Evolutionary conservation across 1,140 invertebrate genomes (phyloP), one percentile per base, ranked within the genome.

Genomic region (Planococcus citri): DNA sequence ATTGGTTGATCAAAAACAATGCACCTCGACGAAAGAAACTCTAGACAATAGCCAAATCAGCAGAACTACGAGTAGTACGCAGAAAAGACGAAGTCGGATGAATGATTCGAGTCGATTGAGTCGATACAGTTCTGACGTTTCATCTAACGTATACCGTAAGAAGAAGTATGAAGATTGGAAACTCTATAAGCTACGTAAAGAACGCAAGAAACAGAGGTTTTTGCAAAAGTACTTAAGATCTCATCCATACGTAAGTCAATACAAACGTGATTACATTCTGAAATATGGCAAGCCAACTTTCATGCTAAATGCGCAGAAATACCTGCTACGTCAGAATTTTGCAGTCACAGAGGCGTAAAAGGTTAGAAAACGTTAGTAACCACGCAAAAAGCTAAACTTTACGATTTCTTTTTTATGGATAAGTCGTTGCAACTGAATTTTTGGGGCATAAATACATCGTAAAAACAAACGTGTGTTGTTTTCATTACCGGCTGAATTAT

Each of bases 401-500:
- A n/a, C n/a, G n/a, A n/a, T n/a, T n/a, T n/a, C n/a, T n/a, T n/a
- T n/a, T n/a, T n/a, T n/a, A n/a, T n/a, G n/a, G n/a, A n/a, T n/a
- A n/a, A n/a, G n/a, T n/a, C n/a, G n/a, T n/a, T n/a, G n/a, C n/a
- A n/a, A n/a, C n/a, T n/a, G n/a, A n/a, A n/a, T n/a, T n/a, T n/a
- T n/a, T n/a, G n/a, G n/a, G n/a, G n/a, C n/a, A n/a, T n/a, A n/a
- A n/a, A n/a, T n/a, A n/a, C n/a, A n/a, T n/a, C n/a, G n/a, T n/a
- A n/a, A n/a, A n/a, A n/a, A n/a, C n/a, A n/a, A n/a, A n/a, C n/a
- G n/a, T n/a, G n/a, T n/a, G n/a, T n/a, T n/a, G n/a, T n/a, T n/a
- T n/a, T n/a, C n/a, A n/a, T 74, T 76, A 89, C 91, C 96, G 71
- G 93, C 87, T 21, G 91, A 92, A 80, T 94, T 97, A 76, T 96